Evolutionary conservation across 1,140 invertebrate species (phyloP).

Genomic region (Megalonaias nervosa): DNA sequence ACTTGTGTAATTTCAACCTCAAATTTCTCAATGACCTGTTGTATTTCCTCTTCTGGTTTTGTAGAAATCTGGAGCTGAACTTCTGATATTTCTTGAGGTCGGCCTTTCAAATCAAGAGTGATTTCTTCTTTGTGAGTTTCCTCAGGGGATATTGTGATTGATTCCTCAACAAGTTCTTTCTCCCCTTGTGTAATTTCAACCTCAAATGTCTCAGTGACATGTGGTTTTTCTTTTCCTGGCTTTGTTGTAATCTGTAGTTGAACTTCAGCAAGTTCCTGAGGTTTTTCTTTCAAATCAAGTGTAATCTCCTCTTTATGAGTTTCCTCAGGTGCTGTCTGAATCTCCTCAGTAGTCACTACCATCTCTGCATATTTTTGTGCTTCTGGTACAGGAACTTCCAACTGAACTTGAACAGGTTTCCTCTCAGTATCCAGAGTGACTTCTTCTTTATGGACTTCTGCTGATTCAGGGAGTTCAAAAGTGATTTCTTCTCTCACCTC

Average conservation of each 20-base stretch:
- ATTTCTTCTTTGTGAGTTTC: constrained; percentile 52
- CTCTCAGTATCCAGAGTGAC: constrained; percentile 21
- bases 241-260: neutral
- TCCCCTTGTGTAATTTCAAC: constrained; percentile 36
- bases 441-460: constrained; percentile 29
- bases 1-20: constrained; percentile 37
- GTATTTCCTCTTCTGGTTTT: neutral
- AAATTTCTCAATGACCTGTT: constrained; percentile 16
- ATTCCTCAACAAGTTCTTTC: constrained; percentile 31
- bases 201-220: constrained; percentile 28
- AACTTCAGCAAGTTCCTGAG: constrained; percentile 26
- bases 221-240: neutral
- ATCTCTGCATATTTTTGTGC: constrained; percentile 12
- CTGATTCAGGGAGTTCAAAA: constrained; percentile 30
- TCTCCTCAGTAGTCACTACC: neutral
- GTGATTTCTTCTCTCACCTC: constrained; percentile 26
- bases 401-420: constrained; percentile 25
- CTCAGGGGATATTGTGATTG: constrained; percentile 15
- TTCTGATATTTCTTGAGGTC: constrained; percentile 22
- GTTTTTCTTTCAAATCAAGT: constrained; percentile 31
- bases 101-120: constrained; percentile 42
- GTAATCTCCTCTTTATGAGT: constrained; percentile 16
- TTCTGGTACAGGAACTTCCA: constrained; percentile 25
- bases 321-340: neutral
- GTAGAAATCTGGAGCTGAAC: constrained; percentile 21